Percentiles rank a stretch among this genome's conserved stretches.
Conservation (phyloP, 2,888 invertebrate species). For the Drosophila mercatorum region DNA sequence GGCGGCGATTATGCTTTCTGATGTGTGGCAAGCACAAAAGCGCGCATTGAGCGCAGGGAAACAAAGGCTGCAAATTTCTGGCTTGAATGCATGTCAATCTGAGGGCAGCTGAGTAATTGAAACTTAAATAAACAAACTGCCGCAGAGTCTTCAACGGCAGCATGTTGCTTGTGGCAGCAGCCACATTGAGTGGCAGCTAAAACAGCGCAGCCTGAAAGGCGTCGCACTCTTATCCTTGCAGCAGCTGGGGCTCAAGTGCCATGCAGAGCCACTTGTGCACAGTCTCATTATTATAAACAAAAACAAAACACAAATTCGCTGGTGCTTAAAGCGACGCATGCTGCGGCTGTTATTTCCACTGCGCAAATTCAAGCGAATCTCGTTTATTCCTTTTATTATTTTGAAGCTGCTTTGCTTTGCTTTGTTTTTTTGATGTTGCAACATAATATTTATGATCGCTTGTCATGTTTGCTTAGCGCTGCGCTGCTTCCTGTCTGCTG, state of each 20-base stretch:
- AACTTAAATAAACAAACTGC: constrained; percentile 74
- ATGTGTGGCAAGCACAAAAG: constrained; percentile 38
- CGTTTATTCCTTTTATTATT: constrained; percentile 8
- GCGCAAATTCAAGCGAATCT: constrained; percentile 19
- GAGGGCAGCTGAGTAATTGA: constrained; percentile 72
- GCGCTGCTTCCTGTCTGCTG: constrained; percentile 23
- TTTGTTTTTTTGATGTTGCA: constrained; percentile 27
- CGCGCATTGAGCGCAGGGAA: constrained; percentile 35
- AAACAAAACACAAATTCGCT: constrained; percentile 36
- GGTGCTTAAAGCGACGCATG: constrained; percentile 30
- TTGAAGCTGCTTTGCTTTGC: constrained; percentile 4
- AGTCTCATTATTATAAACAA: constrained; percentile 68
- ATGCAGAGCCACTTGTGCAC: constrained; percentile 62
- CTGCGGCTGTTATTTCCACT: constrained; percentile 19
- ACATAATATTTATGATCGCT: constrained; percentile 48
- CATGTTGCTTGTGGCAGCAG: neutral
- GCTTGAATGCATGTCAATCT: constrained; percentile 71
- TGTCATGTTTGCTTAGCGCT: constrained; percentile 41
- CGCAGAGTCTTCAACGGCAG: constrained; percentile 36
- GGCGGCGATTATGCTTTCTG: constrained; percentile 54
- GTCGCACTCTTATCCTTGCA: constrained; percentile 28
- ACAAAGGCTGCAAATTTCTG: constrained; percentile 50
- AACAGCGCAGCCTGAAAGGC: constrained; percentile 28
- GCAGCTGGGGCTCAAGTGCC: constrained; percentile 56
- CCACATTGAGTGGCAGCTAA: constrained; percentile 34